Evolutionary conservation across 1,140 invertebrate genomes (phyloP).

Genomic region (Anagrus nilaparvatae): DNA sequence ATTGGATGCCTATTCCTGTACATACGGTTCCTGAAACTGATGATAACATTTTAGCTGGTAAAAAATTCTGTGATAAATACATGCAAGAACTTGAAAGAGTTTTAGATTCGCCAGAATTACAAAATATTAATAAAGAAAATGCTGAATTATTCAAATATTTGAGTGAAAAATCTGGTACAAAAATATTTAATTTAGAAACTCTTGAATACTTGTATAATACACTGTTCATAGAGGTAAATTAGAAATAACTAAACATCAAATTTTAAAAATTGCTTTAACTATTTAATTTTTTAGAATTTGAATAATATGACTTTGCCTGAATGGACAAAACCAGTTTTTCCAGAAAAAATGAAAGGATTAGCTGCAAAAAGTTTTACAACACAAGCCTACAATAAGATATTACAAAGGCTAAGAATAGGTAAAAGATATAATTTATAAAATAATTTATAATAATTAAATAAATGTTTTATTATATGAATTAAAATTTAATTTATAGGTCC

Average conservation of each 20-base stretch:
- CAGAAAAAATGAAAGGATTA: slow-evolving; percentile 42
- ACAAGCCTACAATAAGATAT: slow-evolving; percentile 39
- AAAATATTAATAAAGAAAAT: slow-evolving; percentile 49
- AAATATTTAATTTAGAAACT: slow-evolving; percentile 42
- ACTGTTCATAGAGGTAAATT: slow-evolving; percentile 56
- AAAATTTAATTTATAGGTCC: slow-evolving; percentile 42
- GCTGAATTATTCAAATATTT: slow-evolving; percentile 55
- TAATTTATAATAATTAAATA: slow-evolving; percentile 7
- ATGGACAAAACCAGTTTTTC: slow-evolving; percentile 56
- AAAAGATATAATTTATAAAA: slow-evolving; percentile 9
- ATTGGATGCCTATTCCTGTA: slow-evolving; percentile 86
- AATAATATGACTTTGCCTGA: slow-evolving; percentile 63
- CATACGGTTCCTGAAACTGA: slow-evolving; percentile 59
- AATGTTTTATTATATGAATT: slow-evolving; percentile 7
- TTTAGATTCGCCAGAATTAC: slow-evolving; percentile 47
- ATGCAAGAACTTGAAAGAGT: slow-evolving; percentile 45
- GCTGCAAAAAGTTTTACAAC: slow-evolving; percentile 46
- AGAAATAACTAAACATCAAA: no score
- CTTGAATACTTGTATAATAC: slow-evolving; percentile 56
- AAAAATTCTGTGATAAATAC: slow-evolving; percentile 57
- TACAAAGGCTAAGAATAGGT: slow-evolving; percentile 44
- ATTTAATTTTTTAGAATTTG: slow-evolving; percentile 39
- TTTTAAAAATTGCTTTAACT: no score
- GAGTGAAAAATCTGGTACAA: slow-evolving; percentile 47
- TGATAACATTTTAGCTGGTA: slow-evolving; percentile 56